Percentiles rank a stretch among this genome's conserved stretches.
phyloP scores from a whole-genome alignment of 2,888 invertebrate genomes.

The Drosophila mettleri region DNA sequence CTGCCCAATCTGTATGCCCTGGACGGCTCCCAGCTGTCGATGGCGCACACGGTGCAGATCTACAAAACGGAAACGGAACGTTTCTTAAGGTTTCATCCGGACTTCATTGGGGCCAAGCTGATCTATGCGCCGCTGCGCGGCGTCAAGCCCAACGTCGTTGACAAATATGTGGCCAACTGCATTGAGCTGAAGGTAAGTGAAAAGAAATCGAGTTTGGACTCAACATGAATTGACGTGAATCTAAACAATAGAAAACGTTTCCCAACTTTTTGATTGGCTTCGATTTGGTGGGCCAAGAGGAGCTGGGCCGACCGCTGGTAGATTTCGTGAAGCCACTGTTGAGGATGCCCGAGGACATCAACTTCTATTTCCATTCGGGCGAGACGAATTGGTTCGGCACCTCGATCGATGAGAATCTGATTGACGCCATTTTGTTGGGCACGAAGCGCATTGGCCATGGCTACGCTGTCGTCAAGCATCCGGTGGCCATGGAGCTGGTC shows the following conservation, averaged over 20 bases:
- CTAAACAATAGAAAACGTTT: constrained; percentile 85
- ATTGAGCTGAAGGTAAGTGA: constrained; percentile 73
- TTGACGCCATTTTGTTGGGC: constrained; percentile 91
- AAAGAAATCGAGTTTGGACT: not conserved
- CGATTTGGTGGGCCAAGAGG: constrained; percentile 93
- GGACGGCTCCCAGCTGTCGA: constrained; percentile 86
- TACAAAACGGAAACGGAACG: constrained; percentile 87
- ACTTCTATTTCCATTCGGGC: constrained; percentile 92
- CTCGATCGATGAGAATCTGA: constrained; percentile 89
- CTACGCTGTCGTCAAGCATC: constrained; percentile 90
- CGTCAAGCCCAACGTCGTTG: constrained; percentile 84
- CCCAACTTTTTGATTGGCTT: constrained; percentile 91
- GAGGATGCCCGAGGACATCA: constrained; percentile 85
- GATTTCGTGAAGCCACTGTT: constrained; percentile 87
- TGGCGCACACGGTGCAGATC: constrained; percentile 86
- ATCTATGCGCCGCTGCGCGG: constrained; percentile 89
- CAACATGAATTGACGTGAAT: not conserved
- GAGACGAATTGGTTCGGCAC: constrained; percentile 91
- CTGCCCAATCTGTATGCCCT: constrained; percentile 88
- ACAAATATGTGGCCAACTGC: constrained; percentile 85
- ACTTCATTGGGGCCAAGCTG: constrained; percentile 89
- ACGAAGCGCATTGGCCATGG: constrained; percentile 92
- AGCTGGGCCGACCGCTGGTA: constrained; percentile 88
- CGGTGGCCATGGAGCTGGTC: constrained; percentile 87
- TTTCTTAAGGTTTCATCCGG: constrained; percentile 87